A percentile compares a stretch with the other conserved stretches of the same genome.
Evolutionary conservation across 30 jellyfish, hydroid and myxozoan genomes (phyloP).

Genomic region (Cassiopea xamachana): DNA sequence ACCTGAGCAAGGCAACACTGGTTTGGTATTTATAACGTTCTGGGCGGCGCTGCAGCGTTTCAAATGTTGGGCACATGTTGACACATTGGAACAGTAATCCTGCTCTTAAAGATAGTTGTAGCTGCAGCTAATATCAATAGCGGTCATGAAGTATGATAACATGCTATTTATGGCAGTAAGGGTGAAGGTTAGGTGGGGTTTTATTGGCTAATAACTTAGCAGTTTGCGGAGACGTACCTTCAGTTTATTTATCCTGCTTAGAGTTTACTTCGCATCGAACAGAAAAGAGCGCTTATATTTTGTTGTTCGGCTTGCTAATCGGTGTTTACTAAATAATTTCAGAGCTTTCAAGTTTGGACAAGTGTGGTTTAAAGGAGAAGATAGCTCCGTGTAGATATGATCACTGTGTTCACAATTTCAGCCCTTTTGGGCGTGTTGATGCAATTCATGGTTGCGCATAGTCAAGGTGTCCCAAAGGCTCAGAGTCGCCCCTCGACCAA

Average conservation of each 20-base stretch:
- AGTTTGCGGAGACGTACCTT: no score
- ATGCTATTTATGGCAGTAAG: neutral
- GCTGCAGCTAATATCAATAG: neutral
- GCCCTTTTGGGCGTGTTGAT: constrained; percentile 67
- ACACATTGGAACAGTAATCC: constrained; percentile 19
- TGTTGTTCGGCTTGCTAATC: neutral
- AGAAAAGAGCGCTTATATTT: no score
- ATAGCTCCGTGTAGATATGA: constrained; percentile 40
- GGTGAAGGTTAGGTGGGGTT: neutral
- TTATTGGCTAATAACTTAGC: no score
- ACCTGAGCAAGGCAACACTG: neutral
- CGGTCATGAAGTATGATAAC: neutral
- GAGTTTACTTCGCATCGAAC: no score
- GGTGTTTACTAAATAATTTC: neutral
- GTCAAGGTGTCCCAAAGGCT: constrained; percentile 45
- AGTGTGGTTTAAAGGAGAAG: constrained; percentile 21
- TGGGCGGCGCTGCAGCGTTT: constrained; percentile 55
- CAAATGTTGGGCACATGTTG: constrained; percentile 2
- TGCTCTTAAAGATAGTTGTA: neutral
- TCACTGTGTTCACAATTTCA: constrained; percentile 28
- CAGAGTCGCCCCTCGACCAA: constrained; percentile 38
- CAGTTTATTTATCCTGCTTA: no score
- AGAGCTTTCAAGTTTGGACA: constrained; percentile 23
- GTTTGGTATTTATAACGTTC: neutral
- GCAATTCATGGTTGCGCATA: constrained; percentile 43